Base-by-base conservation (phyloP, 2,888 invertebrate species). In the Nymphalis c-album region DNA sequence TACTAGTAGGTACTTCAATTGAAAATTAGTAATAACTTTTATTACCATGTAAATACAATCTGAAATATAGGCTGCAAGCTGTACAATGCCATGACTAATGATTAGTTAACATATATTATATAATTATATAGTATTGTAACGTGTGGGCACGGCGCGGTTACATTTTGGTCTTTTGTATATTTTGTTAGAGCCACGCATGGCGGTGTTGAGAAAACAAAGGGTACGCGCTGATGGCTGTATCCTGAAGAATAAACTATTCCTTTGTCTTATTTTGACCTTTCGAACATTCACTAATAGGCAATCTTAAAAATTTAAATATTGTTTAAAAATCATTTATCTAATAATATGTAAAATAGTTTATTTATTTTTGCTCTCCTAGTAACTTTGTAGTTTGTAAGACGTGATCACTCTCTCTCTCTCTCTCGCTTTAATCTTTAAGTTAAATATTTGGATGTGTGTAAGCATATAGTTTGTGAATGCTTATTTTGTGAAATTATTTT, bases 81-180 rank as follows among this genome's bases (percentile, higher is more conserved):
- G 13, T 40, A 13, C 40, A 10, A 26, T 16, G 70, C 73, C 75
- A 78, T 77, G 80, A 81, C 77, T 70, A 71, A 73, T 71, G 80
- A 73, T 74, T 80, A 80, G 79, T 85, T 85, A 83, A 84, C 84
- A 85, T 82, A 81, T 67, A 77, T 75, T 50, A 50, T 53, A 31
- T 16, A 26, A 22, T 7, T 18, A 51, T 51, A 31, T n/a, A 10
- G 35, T 35, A 57, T 31, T 79, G 74, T 76, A 81, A 82, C 85
- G 87, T 86, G 90, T 86, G 90, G 88, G 79, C 85, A 80, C 79
- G 62, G 74, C 77, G 84, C 78, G 87, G 90, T 85, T 86, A 89
- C 89, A 88, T 87, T 88, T 88, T 73, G 84, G 88, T 85, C 78
- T 74, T 71, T 78, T 90, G 90, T 89, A 87, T 90, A 90, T 90